Conservation (phyloP, 1,140 invertebrate species). For the Chrysomallon squamiferum region DNA sequence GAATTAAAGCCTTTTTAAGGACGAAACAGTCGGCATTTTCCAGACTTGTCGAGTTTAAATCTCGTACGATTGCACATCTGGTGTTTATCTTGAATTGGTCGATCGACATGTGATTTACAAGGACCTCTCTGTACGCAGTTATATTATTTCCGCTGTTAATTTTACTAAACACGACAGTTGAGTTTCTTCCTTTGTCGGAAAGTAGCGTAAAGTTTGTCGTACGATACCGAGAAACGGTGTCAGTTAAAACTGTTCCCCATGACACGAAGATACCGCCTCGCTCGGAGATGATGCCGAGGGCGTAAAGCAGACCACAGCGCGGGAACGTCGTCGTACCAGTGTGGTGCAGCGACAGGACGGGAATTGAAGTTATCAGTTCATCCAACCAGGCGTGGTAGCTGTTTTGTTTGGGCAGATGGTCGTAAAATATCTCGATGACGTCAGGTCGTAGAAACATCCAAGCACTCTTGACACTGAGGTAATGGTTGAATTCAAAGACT, state of each 20-base stretch:
- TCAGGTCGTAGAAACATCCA: constrained; percentile 45
- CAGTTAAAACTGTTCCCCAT: constrained; percentile 27
- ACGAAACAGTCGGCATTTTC: neutral
- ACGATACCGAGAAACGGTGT: constrained; percentile 18
- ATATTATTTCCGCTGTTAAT: too few species aligned
- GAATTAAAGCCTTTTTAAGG: too few species aligned
- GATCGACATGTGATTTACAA: neutral
- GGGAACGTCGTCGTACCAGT: constrained; percentile 26
- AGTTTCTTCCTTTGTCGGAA: neutral
- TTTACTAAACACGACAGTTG: constrained; percentile 1
- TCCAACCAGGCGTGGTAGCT: constrained; percentile 41
- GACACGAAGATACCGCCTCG: constrained; percentile 42
- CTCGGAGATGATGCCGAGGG: constrained; percentile 44
- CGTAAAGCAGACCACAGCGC: constrained; percentile 32
- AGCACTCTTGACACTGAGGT: constrained; percentile 19
- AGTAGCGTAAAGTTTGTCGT: constrained; percentile 15
- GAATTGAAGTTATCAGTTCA: constrained; percentile 27
- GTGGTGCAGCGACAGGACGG: constrained; percentile 25
- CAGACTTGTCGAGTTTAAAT: neutral
- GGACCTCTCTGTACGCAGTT: too few species aligned
- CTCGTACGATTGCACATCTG: neutral
- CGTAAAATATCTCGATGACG: constrained; percentile 32
- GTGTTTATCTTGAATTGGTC: neutral
- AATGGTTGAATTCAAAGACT: constrained; percentile 10
- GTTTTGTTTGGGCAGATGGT: constrained; percentile 11